Base-by-base conservation (phyloP, 2,888 invertebrate genomes). In the Griposia aprilina region DNA sequence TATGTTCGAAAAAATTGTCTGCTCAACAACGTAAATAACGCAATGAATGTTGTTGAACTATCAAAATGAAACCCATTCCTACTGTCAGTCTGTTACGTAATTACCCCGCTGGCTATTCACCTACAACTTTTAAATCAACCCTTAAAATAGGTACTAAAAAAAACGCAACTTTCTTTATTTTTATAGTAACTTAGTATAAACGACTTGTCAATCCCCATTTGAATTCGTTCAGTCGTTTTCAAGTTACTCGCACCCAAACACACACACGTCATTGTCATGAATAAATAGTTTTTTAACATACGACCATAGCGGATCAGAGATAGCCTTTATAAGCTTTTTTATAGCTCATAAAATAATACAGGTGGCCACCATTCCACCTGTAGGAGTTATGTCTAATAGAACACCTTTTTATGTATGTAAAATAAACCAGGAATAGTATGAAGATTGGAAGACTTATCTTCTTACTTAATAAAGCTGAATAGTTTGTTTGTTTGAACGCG, bases 311-410 rank as follows among this genome's bases (percentile, higher is more conserved):
- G 41, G 76, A 77, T 75, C 75, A 60, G 66, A 85, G 87, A 85
- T 87, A 87, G 76, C 67, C 57, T 73, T 76, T 79, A 78, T 75
- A 80, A 76, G 63, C 63, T 52, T 68, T 88, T 89, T 89, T 89
- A 88, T 89, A 57, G 55, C 17, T 76, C 78, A 81, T 89, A 84
- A 88, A 89, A 80, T 81, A 71, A 78, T 75, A 85, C 87, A 86
- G 85, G 87, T 87, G 85, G 68, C 66, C 8, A 20, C 23, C 11
- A 77, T 30, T 66, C n/a, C 85, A 87, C 82, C 85, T 88, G 88
- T 87, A 78, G n/a, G 5, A 52, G 55, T 76, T 76, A 75, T 67
- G 50, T 79, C 71, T 80, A 82, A 81, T 82, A 72, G 78, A 80
- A 87, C 87, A 88, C 87, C 76, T 86, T 87, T 84, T 85, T 74